Evolutionary conservation across 2,888 invertebrate species (phyloP).

Genomic region (Eristalis arbustorum): DNA sequence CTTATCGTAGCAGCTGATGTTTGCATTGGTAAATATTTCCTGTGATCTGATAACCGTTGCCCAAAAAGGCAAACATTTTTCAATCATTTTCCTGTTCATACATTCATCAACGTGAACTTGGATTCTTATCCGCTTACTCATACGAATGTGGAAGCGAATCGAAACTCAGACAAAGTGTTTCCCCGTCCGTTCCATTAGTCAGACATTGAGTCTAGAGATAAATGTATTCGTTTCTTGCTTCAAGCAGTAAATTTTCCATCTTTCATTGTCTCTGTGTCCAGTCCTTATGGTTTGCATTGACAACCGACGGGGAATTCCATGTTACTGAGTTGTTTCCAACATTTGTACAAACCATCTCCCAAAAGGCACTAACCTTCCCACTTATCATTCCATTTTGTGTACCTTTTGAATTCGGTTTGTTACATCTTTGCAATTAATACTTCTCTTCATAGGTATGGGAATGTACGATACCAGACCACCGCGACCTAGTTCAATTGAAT

Average conservation of each 20-base stretch:
- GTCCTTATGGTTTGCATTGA: too few species aligned
- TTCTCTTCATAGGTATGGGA: slow-evolving; percentile 79
- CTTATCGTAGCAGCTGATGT: not conserved
- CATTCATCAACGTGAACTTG: not conserved
- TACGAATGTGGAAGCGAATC: not conserved
- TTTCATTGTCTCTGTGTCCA: too few species aligned
- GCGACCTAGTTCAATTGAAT: slow-evolving; percentile 93
- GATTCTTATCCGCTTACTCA: not conserved
- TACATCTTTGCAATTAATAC: not conserved
- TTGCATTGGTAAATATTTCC: not conserved
- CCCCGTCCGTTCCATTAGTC: not conserved
- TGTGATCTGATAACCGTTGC: not conserved
- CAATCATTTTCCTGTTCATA: not conserved
- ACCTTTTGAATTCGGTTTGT: slow-evolving; percentile 1
- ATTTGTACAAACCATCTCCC: not conserved
- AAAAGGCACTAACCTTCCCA: not conserved
- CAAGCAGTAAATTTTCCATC: too few species aligned
- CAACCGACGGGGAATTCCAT: too few species aligned
- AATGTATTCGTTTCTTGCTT: not conserved
- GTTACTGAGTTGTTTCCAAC: too few species aligned
- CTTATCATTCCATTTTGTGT: not conserved
- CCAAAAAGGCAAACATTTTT: not conserved
- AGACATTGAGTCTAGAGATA: not conserved
- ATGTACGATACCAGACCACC: slow-evolving; percentile 85
- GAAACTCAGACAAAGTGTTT: not conserved